Percentiles rank a stretch among this genome's conserved stretches.
phyloP scores from a whole-genome alignment of 2,888 invertebrate genomes.

The Limnephilus auricula region DNA sequence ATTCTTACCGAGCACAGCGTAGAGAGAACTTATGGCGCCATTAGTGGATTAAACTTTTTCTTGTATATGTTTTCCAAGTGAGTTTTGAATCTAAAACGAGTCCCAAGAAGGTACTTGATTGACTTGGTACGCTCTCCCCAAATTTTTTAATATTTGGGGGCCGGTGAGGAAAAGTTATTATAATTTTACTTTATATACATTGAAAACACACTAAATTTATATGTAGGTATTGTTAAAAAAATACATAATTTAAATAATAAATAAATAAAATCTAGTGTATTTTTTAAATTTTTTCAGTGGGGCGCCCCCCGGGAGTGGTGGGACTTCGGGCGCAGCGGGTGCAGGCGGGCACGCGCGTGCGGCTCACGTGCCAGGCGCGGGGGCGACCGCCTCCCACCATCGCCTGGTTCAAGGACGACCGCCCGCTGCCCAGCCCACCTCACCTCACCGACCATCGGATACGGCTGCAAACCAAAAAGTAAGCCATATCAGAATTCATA shows the following conservation, averaged over 20 bases:
- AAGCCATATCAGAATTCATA: constrained; percentile 66
- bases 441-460: constrained; percentile 78
- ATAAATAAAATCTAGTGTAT: neutral
- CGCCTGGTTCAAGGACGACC: constrained; percentile 88
- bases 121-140: too few species aligned
- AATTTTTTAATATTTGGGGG: too few species aligned
- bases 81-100: too few species aligned
- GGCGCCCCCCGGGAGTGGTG: constrained; percentile 53
- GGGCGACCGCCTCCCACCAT: constrained; percentile 89
- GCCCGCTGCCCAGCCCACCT: constrained; percentile 78
- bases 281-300: constrained; percentile 32
- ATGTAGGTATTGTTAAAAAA: too few species aligned
- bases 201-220: neutral
- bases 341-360: constrained; percentile 77
- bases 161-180: too few species aligned
- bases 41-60: too few species aligned
- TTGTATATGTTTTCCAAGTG: too few species aligned
- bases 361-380: constrained; percentile 85
- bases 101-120: too few species aligned
- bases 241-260: too few species aligned
- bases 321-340: constrained; percentile 70
- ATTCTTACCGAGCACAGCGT: too few species aligned
- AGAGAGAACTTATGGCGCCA: too few species aligned
- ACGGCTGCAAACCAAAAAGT: constrained; percentile 82
- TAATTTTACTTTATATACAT: neutral